Evolutionary conservation across 2,113 vertebrate species (phyloP), one percentile per base, ranked within the genome.

Genomic region (Donacobius atricapilla): DNA sequence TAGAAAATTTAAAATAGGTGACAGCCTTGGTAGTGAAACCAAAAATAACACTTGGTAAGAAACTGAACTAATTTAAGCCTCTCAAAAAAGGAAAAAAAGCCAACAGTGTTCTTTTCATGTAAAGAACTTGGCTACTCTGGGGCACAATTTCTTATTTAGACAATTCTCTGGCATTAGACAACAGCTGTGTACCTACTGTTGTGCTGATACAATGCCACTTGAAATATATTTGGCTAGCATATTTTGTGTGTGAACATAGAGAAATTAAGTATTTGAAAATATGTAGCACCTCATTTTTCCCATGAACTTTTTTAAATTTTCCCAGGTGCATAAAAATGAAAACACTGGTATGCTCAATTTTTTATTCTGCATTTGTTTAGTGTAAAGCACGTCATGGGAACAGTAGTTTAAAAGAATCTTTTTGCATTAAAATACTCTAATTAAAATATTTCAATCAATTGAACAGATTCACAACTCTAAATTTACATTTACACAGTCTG

Each of bases 401-500:
- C 23, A 65, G 50, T 2, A 50, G 35, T 60, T 91, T 73, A 86
- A 90, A 95, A 73, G 17, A 80, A 83, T 47, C 19, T 54, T 94
- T 87, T 85, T 12, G 5, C 54, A 93, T 85, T 13, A 80, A 95
- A 84, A 69, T 30, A 48, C 19, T 87, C 61, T 37, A 73, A 92
- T 68, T 87, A 85, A 95, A 97, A 87, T 84, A 72, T 80, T 85
- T 91, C 84, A 89, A 90, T 93, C 87, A 94, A 93, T 65, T 81
- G 42, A 82, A 94, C 8, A 79, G 35, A 65, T 72, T 76, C 70
- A 65, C 42, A 88, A 87, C 44, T 79, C 6, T 7, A 22, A 71
- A 93, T 50, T 93, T 79, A 85, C n/a, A 82, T 48, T 82, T 87
- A 79, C 44, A 42, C 69, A 75, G 31, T 30, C 40, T 57, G 19